Evolutionary conservation across 2,797 vertebrate genomes (phyloP), one percentile per base, ranked within the genome.

Genomic region (Leucoraja ocellata): DNA sequence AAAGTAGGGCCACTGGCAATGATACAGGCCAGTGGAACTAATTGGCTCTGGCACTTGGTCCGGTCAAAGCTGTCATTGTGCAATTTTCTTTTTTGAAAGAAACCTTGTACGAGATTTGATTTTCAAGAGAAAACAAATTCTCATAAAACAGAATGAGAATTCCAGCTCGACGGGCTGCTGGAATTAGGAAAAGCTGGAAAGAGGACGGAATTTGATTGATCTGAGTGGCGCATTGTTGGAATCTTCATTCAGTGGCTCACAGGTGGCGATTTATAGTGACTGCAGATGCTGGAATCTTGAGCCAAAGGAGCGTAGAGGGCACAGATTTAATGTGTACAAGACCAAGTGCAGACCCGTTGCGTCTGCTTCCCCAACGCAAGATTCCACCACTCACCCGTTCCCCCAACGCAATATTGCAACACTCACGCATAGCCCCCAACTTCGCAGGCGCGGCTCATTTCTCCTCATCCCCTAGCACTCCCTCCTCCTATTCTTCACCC

Each of bases 1-100:
- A 91, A 28, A 74, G 68, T 68, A 91, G 65, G 39, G 90, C 68
- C 90, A 39, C 28, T 91, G 86, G 86, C 86, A 91, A 91, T 9
- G 8, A 10, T 23, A 6, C 18, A 14, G 32, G 65, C n/a, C 86
- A 91, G 16, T 68, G 28, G 4, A 25, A 73, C 28, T 91, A 73
- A 91, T 73, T 25, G n/a, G n/a, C n/a, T n/a, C n/a, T n/a, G n/a
- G n/a, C n/a, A n/a, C n/a, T n/a, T n/a, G 46, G 90, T 68, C 90
- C 14, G 10, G 36, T 91, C n/a, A 71, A 91, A 91, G 28, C 63
- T 36, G 68, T 23, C 86, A 68, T 36, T 39, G 36, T 39, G n/a
- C 32, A 91, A 23, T 21, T 39, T 71, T 13, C 61, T 14, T 23
- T 21, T 13, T 61, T 11, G 13, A 73, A 63, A 63, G 16, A 88